These are phyloP conservation scores for Druon quercuslanigerum DNA, from an alignment of 1,140 invertebrate genomes.

Conservation along the genomic window DNA sequence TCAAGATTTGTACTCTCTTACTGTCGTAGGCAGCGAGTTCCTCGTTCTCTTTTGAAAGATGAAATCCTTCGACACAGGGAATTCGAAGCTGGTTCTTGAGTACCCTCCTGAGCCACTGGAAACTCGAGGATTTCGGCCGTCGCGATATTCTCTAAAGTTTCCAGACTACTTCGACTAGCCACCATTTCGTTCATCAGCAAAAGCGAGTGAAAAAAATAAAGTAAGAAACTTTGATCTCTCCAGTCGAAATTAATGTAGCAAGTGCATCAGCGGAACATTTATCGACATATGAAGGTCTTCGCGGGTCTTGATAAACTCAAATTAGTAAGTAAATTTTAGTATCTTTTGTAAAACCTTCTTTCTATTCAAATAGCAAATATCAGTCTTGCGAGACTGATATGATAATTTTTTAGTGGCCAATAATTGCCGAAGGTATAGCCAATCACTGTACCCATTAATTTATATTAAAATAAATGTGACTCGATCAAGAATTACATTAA, in stretches of 20 bases:
- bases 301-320: no score
- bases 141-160: slow-evolving; percentile 21
- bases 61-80: slow-evolving; percentile 48
- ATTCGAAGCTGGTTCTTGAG: slow-evolving; percentile 36
- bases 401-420: no score
- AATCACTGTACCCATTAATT: no score
- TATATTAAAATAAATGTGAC: no score
- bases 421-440: no score
- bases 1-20: slow-evolving; percentile 56
- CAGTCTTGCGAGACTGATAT: no score
- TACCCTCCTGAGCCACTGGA: slow-evolving; percentile 47
- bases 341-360: no score
- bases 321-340: no score
- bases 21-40: slow-evolving; percentile 49
- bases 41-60: slow-evolving; percentile 46
- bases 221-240: no score
- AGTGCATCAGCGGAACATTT: not conserved
- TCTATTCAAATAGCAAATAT: no score
- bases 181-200: not conserved
- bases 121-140: slow-evolving; percentile 49
- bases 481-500: no score
- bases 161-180: not conserved
- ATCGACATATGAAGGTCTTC: not conserved
- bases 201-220: not conserved
- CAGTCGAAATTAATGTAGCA: not conserved